These are phyloP conservation scores for Ridgeia piscesae DNA, from an alignment of 1,140 invertebrate species.

Conservation along the genomic window DNA sequence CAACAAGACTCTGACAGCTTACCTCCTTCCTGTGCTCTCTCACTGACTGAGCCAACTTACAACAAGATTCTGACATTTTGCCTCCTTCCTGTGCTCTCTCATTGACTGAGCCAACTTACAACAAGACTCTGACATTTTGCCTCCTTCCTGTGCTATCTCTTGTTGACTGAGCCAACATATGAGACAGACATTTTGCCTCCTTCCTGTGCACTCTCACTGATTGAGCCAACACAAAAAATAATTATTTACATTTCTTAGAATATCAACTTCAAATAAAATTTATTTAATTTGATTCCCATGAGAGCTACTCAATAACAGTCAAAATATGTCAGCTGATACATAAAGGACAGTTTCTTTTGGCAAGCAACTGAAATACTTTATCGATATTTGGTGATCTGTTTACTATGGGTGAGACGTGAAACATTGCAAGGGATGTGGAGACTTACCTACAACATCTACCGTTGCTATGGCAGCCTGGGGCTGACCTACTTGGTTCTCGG, in stretches of 20 bases:
- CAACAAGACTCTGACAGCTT: too few relatives aligned
- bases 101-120: conserved; percentile 63
- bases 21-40: too few relatives aligned
- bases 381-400: neutral
- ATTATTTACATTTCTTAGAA: too few relatives aligned
- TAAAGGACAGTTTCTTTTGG: too few relatives aligned
- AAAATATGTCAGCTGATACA: too few relatives aligned
- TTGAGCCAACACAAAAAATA: conserved; percentile 56
- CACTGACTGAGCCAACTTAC: conserved; percentile 66
- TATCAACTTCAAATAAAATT: too few relatives aligned
- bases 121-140: too few relatives aligned
- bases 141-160: too few relatives aligned
- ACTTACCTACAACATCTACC: conserved; percentile 50
- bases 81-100: conserved; percentile 68
- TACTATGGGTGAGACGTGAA: neutral
- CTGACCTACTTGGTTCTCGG: conserved; percentile 48
- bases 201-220: conserved; percentile 66
- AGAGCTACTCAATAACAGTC: too few relatives aligned
- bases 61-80: conserved; percentile 67
- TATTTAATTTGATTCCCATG: too few relatives aligned
- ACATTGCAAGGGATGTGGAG: neutral
- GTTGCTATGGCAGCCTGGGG: conserved; percentile 36
- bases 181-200: conserved; percentile 69
- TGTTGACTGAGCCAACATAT: conserved; percentile 66
- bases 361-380: too few relatives aligned